A percentile compares a stretch with the other conserved stretches of the same genome.
Conservation (phyloP, 1,140 invertebrate species). For the Orchestia grillus region DNA sequence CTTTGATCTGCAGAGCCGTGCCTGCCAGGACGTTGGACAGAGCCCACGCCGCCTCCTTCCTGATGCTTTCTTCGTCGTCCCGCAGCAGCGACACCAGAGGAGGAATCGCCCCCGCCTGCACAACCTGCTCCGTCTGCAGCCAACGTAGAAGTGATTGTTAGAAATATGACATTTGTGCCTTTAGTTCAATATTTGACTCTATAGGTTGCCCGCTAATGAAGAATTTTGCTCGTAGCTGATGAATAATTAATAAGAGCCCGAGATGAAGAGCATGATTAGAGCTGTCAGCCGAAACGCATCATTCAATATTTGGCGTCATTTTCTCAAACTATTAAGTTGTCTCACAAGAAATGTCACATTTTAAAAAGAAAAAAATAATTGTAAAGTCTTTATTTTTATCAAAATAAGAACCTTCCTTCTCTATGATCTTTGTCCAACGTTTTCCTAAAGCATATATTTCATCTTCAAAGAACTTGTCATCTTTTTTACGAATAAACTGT, state of each 20-base stretch:
- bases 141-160: background rate
- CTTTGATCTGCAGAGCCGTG: background rate
- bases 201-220: background rate
- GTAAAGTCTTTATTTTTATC: too few species aligned
- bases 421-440: too few species aligned
- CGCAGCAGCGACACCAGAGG: background rate
- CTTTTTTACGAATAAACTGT: too few species aligned
- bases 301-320: too few species aligned
- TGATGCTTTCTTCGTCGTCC: constrained; percentile 35
- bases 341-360: too few species aligned
- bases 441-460: too few species aligned
- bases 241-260: background rate
- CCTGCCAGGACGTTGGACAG: constrained; percentile 26
- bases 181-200: background rate
- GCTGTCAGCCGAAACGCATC: background rate
- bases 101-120: constrained; percentile 5
- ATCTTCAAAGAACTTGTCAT: too few species aligned
- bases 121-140: background rate
- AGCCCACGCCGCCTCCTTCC: constrained; percentile 35
- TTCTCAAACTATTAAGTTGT: too few species aligned
- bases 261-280: background rate
- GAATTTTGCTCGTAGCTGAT: background rate
- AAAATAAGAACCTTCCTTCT: too few species aligned
- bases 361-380: too few species aligned
- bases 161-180: background rate